Evolutionary conservation across 2,113 vertebrate genomes (phyloP), one percentile per base, ranked within the genome.

Genomic region (Crotalus viridis): DNA sequence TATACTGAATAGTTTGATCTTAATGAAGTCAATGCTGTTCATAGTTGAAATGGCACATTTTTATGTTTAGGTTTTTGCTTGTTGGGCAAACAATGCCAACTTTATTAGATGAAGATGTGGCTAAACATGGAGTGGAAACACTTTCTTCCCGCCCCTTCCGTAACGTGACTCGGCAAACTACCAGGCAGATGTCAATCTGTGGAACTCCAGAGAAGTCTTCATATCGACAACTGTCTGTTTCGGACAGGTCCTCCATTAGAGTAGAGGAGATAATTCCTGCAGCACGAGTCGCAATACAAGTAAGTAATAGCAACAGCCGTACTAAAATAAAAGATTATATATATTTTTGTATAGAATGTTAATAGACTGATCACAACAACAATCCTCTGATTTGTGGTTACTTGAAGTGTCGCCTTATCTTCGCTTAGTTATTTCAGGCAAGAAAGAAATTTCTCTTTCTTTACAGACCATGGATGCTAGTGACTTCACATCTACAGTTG

Each of bases 211-310:
- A 99, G 96, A 99, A 99, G 95, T 98, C 98, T 64, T 99, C 99
- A 61, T 99, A 99, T 97, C 97, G 99, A 24, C 99, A 99, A 96
- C 97, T 99, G 96, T 99, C 99, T 0, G 97, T 99, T 94, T 99
- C 99, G 5, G 99, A 99, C 92, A 98, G 99, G 95, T 99, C 99
- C 48, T 99, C 99, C 91, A 99, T 99, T 90, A 97, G 99, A 92
- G 99, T 99, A 0, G 99, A 99, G 95, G 99, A 99, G 95, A 99
- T 99, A 94, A 99, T 99, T 92, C 99, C 99, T 57, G 99, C 99
- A 24, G 99, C 99, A 12, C 98, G 99, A 69, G 99, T 99, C 1
- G 99, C 99, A 91, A 99, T 99, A 96, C 99, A 99, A 95, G 99
- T 99, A 95, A 96, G 97, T 92, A 91, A 21, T 15, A 64, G 7